These are phyloP conservation scores for Meriones psammophilus DNA, from an alignment of 2,797 vertebrate species.

Conservation along the genomic window DNA sequence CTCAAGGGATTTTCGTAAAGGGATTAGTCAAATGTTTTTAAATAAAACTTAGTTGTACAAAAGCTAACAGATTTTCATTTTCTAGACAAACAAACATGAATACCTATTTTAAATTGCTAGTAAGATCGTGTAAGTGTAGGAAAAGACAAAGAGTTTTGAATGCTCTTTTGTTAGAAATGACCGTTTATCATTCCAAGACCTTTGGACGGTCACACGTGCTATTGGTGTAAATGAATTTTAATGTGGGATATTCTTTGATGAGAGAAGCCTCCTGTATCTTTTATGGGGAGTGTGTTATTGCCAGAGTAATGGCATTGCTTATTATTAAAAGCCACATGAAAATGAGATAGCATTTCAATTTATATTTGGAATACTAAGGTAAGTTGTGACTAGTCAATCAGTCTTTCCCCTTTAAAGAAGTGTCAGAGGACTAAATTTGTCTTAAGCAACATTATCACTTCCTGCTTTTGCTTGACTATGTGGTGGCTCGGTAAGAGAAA, in stretches of 20 bases:
- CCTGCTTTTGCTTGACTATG: constrained; percentile 43
- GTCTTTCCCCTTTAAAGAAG: constrained; percentile 6
- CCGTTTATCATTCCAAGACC: constrained; percentile 7
- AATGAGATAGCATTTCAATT: background rate
- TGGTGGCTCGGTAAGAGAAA: constrained; percentile 45
- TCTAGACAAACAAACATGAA: background rate
- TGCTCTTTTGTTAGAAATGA: constrained; percentile 7
- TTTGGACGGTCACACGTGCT: background rate
- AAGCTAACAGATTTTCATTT: constrained; percentile 22
- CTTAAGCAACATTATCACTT: constrained; percentile 41
- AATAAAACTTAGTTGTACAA: background rate
- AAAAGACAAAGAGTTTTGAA: constrained; percentile 31
- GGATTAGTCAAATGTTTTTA: background rate
- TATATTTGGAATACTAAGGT: constrained; percentile 26
- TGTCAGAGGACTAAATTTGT: constrained; percentile 56
- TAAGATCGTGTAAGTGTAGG: constrained; percentile 6
- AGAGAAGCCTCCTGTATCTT: background rate
- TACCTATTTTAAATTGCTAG: constrained; percentile 16
- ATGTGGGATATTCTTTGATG: background rate
- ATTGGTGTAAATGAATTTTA: background rate
- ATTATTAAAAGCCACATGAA: background rate
- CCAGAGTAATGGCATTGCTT: background rate
- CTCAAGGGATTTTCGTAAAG: background rate
- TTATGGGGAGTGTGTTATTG: background rate
- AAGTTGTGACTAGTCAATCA: background rate